Evolutionary conservation across 2,888 invertebrate genomes (phyloP).

Genomic region (Hirudinaria manillensis): DNA sequence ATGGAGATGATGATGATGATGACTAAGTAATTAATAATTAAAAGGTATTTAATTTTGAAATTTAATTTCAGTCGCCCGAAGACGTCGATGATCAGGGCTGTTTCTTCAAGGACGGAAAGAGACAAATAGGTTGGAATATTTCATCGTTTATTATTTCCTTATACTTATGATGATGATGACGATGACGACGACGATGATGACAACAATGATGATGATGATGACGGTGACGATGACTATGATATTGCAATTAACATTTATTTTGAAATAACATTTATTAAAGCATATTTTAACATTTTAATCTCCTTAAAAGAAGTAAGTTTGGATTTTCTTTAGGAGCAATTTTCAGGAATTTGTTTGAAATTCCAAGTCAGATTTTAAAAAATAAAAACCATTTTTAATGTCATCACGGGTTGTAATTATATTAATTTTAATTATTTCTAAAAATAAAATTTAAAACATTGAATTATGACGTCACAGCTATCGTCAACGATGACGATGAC

Average conservation of each 20-base stretch:
- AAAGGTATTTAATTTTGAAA: not conserved
- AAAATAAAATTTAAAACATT: too few relatives aligned
- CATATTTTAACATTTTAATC: too few relatives aligned
- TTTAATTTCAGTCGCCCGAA: not conserved
- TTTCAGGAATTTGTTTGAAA: too few relatives aligned
- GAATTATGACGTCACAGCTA: too few relatives aligned
- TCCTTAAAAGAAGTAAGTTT: too few relatives aligned
- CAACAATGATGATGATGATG: not conserved
- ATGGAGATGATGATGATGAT: not conserved
- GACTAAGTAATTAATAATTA: not conserved
- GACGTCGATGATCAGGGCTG: constrained; percentile 24
- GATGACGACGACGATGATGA: constrained; percentile 11
- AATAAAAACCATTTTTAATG: too few relatives aligned
- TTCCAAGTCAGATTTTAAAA: too few relatives aligned
- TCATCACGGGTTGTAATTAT: too few relatives aligned
- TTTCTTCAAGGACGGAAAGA: constrained; percentile 47
- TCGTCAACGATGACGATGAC: not conserved
- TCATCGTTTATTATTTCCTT: not conserved
- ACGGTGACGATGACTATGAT: not conserved
- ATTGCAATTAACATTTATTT: too few relatives aligned
- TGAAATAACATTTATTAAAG: too few relatives aligned
- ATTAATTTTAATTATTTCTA: too few relatives aligned
- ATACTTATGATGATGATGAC: constrained; percentile 20
- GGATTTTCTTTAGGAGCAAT: too few relatives aligned
- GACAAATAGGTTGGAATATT: constrained; percentile 45